These are phyloP conservation scores for Sitobion miscanthi DNA, from an alignment of 1,140 invertebrate species.

Conservation along the genomic window DNA sequence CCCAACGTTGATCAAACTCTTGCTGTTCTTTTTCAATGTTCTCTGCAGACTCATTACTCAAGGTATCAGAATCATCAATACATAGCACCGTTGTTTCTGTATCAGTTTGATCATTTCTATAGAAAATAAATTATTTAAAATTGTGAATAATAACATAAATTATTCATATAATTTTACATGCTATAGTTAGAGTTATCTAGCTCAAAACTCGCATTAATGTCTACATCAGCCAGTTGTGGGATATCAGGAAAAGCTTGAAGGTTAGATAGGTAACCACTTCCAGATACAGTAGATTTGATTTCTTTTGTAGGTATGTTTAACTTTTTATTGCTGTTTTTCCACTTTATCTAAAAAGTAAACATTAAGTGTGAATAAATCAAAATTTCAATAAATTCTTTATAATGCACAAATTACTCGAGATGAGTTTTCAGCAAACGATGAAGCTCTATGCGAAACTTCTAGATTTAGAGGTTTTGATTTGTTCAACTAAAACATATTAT, in stretches of 20 bases:
- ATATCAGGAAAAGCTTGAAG: conserved; percentile 50
- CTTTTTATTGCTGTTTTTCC: conserved; percentile 36
- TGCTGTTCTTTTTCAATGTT: conserved; percentile 1
- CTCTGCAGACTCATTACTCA: conserved; percentile 41
- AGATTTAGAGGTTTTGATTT: conserved; percentile 9
- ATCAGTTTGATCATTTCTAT: conserved; percentile 40
- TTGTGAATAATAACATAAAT: neutral
- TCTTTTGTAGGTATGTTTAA: neutral
- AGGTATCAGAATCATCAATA: conserved; percentile 37
- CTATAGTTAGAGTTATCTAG: conserved; percentile 40
- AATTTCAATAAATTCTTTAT: neutral
- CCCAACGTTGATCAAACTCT: conserved; percentile 50
- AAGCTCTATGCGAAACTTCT: neutral
- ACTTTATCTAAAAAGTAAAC: conserved; percentile 21
- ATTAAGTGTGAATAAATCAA: neutral
- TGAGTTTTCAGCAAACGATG: neutral
- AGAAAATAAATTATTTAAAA: neutral
- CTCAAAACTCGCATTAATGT: conserved; percentile 46
- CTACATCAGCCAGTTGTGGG: conserved; percentile 48
- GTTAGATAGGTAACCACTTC: conserved; percentile 1
- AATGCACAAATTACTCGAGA: neutral
- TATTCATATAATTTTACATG: conserved; percentile 12
- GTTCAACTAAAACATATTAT: conserved; percentile 18
- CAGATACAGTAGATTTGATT: neutral
- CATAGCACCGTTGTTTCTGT: neutral